Evolutionary conservation across 2,113 vertebrate species (phyloP), one percentile per base, ranked within the genome.

Genomic region (Atractosteus spatula): DNA sequence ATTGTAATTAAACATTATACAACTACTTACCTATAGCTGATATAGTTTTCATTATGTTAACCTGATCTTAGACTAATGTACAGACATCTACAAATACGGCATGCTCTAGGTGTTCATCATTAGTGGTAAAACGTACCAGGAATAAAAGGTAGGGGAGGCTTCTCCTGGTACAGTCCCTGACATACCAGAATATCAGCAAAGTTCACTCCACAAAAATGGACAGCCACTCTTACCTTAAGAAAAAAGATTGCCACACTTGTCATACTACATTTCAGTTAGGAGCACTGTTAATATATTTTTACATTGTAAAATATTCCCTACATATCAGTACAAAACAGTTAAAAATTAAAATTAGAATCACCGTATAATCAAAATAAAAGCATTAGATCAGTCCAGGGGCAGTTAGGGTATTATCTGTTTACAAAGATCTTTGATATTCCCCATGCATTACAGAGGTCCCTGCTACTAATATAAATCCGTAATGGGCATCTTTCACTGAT

Each of bases 171-270:
- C 0, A 81, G 72, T 57, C 80, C 83, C 44, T 11, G 69, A 55
- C 83, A 87, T 62, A 73, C 55, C 72, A 87, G 78, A 64, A 77
- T 79, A 47, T 82, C 81, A 8, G 75, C 81, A 81, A 87, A 88
- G 77, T 86, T 86, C 75, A 90, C 59, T 0, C 82, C 66, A 4
- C 76, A 81, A 73, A 81, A 83, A 72, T 70, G 77, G 29, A 86
- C 56, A 55, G 57, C 66, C 55, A 81, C 77, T 29, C 83, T 77
- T 76, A 87, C 80, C 83, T 87, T 47, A 29, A 72, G 76, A 74
- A 55, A 62, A 10, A 78, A 71, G 3, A 68, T 11, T 47, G 42
- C 3, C 13, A 29, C 13, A 16, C 7, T 62, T 62, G 7, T 62
- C 14, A 8, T 6, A 62, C 3, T 16, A 14, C 13, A 62, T 11